A percentile compares a stretch with the other conserved stretches of the same genome.
These are phyloP conservation scores for Lycaon pictus DNA, from an alignment of 2,113 vertebrate genomes.

Conservation along the genomic window DNA sequence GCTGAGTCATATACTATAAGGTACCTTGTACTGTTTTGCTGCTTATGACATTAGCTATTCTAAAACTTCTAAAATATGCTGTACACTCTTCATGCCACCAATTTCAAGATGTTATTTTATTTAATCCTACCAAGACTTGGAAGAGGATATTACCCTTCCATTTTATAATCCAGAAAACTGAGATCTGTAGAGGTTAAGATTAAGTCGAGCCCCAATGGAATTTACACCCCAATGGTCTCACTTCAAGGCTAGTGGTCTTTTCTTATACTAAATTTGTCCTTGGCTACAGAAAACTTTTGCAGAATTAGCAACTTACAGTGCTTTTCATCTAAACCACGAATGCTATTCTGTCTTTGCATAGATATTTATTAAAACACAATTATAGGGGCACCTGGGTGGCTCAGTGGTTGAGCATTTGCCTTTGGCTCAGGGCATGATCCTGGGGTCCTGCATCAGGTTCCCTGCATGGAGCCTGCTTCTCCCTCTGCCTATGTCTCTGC, in stretches of 20 bases:
- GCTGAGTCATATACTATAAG: background rate
- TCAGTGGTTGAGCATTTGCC: too few species aligned
- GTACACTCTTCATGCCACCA: background rate
- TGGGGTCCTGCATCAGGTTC: too few species aligned
- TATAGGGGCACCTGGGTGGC: background rate
- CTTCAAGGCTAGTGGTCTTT: background rate
- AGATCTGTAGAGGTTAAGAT: background rate
- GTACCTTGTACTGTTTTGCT: background rate
- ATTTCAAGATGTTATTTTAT: background rate
- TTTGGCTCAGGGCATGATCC: too few species aligned
- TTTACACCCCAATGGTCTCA: background rate
- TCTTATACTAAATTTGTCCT: background rate
- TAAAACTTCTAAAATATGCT: background rate
- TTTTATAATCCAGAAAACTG: background rate
- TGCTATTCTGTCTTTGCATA: background rate
- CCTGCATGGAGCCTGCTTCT: too few species aligned
- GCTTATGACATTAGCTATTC: background rate
- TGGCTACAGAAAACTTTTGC: background rate
- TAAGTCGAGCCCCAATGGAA: background rate
- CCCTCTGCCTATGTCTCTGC: too few species aligned
- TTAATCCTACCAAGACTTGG: background rate
- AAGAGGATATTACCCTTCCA: background rate
- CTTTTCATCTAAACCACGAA: background rate
- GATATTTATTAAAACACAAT: background rate
- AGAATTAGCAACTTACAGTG: background rate